A percentile compares a stretch with the other conserved stretches of the same genome.
Conservation (phyloP, 1,140 invertebrate genomes). For the Rhagoletis pomonella region DNA sequence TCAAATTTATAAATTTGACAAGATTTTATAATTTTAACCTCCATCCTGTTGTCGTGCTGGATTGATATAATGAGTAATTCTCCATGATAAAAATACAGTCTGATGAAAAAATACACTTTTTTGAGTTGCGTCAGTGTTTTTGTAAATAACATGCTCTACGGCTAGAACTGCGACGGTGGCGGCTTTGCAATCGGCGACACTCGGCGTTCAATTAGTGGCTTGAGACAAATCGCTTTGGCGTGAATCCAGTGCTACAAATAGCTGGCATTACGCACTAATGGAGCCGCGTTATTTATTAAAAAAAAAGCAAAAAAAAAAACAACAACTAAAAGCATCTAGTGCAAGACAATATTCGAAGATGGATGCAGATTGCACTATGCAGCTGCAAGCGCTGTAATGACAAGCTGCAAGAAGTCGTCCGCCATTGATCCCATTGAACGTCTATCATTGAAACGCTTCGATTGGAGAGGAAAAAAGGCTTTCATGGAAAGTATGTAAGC, state of each 20-base stretch:
- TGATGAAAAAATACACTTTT: neutral
- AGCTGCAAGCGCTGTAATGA: slow-evolving; percentile 1
- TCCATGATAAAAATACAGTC: too few species aligned
- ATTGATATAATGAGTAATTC: too few species aligned
- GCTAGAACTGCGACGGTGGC: neutral
- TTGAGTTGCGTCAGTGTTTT: too few species aligned
- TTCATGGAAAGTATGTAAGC: neutral
- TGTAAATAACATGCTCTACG: too few species aligned
- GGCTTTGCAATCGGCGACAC: neutral
- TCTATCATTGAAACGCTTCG: neutral
- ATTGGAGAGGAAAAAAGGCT: neutral
- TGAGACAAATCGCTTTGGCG: slow-evolving; percentile 20
- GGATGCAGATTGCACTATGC: neutral
- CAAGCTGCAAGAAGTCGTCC: neutral
- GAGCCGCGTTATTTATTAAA: neutral
- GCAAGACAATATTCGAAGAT: neutral
- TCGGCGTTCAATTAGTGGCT: neutral
- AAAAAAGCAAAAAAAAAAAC: neutral
- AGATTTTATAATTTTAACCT: too few species aligned
- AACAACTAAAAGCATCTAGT: neutral
- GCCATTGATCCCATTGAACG: neutral
- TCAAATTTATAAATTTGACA: too few species aligned
- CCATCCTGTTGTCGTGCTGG: too few species aligned
- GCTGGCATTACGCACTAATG: neutral
- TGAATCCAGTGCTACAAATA: slow-evolving; percentile 1